Conservation (phyloP, 2,797 vertebrate species). For the Sphaeramia orbicularis region DNA sequence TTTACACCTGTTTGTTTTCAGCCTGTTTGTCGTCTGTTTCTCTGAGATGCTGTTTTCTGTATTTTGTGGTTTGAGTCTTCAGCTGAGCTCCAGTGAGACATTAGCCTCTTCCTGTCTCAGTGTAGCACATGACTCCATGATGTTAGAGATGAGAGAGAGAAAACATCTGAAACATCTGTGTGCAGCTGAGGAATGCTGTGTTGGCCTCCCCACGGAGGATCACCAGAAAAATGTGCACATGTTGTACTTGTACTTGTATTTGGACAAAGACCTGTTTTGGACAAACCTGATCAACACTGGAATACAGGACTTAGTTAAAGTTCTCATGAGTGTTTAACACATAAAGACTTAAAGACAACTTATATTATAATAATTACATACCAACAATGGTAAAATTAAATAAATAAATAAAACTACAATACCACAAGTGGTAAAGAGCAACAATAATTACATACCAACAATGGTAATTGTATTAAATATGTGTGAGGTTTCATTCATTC, state of each 20-base stretch:
- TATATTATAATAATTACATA: no score
- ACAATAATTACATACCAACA: no score
- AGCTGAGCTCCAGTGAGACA: slow-evolving; percentile 43
- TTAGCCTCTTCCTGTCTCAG: slow-evolving; percentile 40
- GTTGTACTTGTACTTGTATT: slow-evolving; percentile 26
- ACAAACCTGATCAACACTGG: neutral
- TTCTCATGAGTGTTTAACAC: no score
- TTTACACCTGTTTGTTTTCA: slow-evolving; percentile 6
- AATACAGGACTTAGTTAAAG: no score
- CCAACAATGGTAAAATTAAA: no score
- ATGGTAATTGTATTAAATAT: neutral
- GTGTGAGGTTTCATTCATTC: neutral
- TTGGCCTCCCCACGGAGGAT: slow-evolving; percentile 42
- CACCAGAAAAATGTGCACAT: slow-evolving; percentile 50
- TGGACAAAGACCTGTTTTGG: slow-evolving; percentile 6
- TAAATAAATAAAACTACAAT: no score
- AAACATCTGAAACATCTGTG: slow-evolving; percentile 62
- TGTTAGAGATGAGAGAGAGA: slow-evolving; percentile 19
- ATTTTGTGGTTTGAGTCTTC: slow-evolving; percentile 17
- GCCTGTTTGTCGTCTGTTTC: neutral
- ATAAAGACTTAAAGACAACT: no score
- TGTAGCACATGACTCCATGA: slow-evolving; percentile 31
- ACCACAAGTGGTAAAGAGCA: no score
- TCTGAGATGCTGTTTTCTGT: slow-evolving; percentile 5
- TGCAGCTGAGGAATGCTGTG: slow-evolving; percentile 64